Base-by-base conservation (phyloP, 2,888 invertebrate genomes). In the Apodemia zela region DNA sequence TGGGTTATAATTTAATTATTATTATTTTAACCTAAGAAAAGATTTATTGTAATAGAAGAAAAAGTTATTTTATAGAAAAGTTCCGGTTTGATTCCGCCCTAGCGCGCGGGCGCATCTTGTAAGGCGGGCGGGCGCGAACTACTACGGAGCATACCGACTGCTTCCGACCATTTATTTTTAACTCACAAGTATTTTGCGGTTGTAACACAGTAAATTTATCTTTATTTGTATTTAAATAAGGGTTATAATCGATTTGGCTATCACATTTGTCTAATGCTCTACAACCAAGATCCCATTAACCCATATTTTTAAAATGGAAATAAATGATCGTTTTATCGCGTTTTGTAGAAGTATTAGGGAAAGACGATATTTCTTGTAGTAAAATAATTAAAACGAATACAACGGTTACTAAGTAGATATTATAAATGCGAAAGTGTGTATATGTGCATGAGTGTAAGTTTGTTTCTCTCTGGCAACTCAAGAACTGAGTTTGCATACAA, bases 91-190 rank as follows among this genome's bases (percentile, higher is more conserved):
- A 61, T 62, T 68, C 79, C 80, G 80, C 89, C 89, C 85, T 83
- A 81, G 77, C 75, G 78, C 85, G 83, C 80, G 73, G 74, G 76
- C 85, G 85, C 83, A 76, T 73, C 75, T 75, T 70, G 69, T 65
- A 66, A 75, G 81, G 80, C 84, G 88, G 90, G 89, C 90, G 89
- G 81, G 77, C 82, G 81, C 81, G 73, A 69, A 71, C 71, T 65
- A 58, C 72, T 71, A 69, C 88, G 87, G 80, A 79, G 76, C 77
- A 72, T 59, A 45, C 76, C 89, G 90, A 89, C 77, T 67, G 68
- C 70, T 75, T 77, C 84, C 87, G 87, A 87, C 76, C 63, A 70
- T 72, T 79, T 89, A 89, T 89, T 89, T 89, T 86, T 90, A 90
- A 85, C 85, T 81, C 74, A 68, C 68, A 75, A 75, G 77, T 78